Base-by-base conservation (phyloP, 2,113 vertebrate genomes). In the Pachyramphus minor region DNA sequence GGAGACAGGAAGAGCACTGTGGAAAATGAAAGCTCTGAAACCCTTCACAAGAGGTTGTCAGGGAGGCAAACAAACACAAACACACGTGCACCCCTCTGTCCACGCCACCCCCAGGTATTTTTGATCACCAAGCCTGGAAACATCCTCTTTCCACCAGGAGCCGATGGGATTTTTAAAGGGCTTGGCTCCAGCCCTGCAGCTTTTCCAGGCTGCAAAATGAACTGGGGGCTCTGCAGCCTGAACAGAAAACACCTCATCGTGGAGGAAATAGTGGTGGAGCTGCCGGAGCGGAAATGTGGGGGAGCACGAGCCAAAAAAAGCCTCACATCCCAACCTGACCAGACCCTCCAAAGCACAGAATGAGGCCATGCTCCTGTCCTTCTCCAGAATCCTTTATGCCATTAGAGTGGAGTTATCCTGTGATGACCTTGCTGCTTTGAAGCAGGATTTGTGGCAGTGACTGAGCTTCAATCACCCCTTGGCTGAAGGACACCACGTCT, bases 281-380 rank as follows among this genome's bases (percentile, higher is more conserved):
- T 71, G 55, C 66, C 82, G 53, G 67, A 87, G 23, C 0, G 5
- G 94, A 92, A 96, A 79, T 0, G 0, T 0, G 4, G n/a, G n/a
- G 42, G 55, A 91, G 37, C 35, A 55, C 0, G 1, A 84, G 84
- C 77, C 77, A 93, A 86, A 85, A 95, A 94, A n/a, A 52, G 3
- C 33, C 2, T 3, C 84, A 7, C 0, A 1, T 75, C 75, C 68
- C 79, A 58, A 24, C 33, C 60, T 2, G 10, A 15, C 12, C 55
- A 69, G 88, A 33, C 12, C 50, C 59, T 86, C 49, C 58, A 24
- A 49, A 77, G 14, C 87, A 41, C n/a, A 60, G 44, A 75, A 31
- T 0, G 0, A 12, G 52, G 39, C 27, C 45, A 24, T 0, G 0
- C 14, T 92, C 45, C 76, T 80, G 50, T 11, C 31, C 67, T 69